Conservation (phyloP, 2,113 vertebrate genomes). For the Rhinolophus ferrumequinum region DNA sequence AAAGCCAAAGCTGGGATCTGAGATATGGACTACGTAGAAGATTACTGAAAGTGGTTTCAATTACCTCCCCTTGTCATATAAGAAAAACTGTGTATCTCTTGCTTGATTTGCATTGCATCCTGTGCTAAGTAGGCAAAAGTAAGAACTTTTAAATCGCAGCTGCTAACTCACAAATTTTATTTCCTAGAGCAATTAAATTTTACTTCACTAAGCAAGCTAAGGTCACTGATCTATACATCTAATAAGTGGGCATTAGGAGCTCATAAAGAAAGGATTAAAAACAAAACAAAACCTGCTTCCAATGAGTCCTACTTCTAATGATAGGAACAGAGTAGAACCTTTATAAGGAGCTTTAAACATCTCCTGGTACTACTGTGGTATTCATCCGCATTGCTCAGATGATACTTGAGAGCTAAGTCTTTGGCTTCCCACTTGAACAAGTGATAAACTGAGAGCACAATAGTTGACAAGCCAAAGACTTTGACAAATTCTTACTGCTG, state of each 20-base stretch:
- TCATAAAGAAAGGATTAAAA: neutral
- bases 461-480: neutral
- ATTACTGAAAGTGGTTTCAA: neutral
- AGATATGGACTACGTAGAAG: neutral
- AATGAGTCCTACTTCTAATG: neutral
- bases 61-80: neutral
- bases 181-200: neutral
- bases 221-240: neutral
- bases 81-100: neutral
- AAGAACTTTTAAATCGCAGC: neutral
- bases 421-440: neutral
- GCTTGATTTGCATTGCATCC: neutral
- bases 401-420: neutral
- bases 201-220: neutral
- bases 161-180: neutral
- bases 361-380: neutral
- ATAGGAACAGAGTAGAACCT: neutral
- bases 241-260: neutral
- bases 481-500: neutral
- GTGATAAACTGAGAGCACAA: neutral
- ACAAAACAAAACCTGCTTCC: neutral
- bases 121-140: neutral
- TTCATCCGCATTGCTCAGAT: neutral
- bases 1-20: neutral
- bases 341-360: neutral